Percentiles rank a stretch among this genome's conserved stretches.
These are phyloP conservation scores for Dasypogon diadema DNA, from an alignment of 2,888 invertebrate genomes.

Conservation along the genomic window DNA sequence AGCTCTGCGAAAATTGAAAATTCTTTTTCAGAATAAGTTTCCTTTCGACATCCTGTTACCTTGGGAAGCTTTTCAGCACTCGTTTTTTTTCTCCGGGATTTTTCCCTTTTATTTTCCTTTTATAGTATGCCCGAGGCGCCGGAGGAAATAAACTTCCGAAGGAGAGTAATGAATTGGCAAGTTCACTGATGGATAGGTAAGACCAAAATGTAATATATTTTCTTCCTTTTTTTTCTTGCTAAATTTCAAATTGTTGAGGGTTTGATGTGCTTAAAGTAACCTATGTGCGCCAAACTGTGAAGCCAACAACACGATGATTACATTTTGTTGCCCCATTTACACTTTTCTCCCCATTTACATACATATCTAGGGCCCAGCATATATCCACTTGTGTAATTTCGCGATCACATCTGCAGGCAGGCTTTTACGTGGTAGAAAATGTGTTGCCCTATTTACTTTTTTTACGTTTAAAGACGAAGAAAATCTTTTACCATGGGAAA, in stretches of 20 bases:
- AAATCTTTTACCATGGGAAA: slow-evolving; percentile 18
- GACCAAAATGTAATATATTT: slow-evolving; percentile 27
- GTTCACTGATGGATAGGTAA: slow-evolving; percentile 44
- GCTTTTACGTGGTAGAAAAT: neutral
- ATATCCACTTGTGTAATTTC: slow-evolving; percentile 14
- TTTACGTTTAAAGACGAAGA: slow-evolving; percentile 18
- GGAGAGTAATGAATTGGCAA: slow-evolving; percentile 41
- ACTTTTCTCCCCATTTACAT: slow-evolving; percentile 23
- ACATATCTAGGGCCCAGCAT: neutral
- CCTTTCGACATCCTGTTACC: slow-evolving; percentile 29
- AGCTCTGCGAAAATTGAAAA: neutral
- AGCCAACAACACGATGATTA: slow-evolving; percentile 39
- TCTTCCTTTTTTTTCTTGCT: neutral
- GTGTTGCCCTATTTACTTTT: slow-evolving; percentile 1
- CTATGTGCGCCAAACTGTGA: slow-evolving; percentile 27
- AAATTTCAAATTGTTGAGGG: slow-evolving; percentile 25
- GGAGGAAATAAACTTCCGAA: slow-evolving; percentile 25
- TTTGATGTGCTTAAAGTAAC: slow-evolving; percentile 30
- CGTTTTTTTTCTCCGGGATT: neutral
- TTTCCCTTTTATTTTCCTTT: slow-evolving; percentile 21
- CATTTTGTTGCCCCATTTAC: slow-evolving; percentile 43
- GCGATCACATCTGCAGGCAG: slow-evolving; percentile 8
- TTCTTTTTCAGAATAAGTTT: slow-evolving; percentile 1
- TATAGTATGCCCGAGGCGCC: neutral
- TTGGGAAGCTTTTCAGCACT: slow-evolving; percentile 10